Evolutionary conservation across 2,888 invertebrate genomes (phyloP).

Genomic region (Eupithecia centaureata): DNA sequence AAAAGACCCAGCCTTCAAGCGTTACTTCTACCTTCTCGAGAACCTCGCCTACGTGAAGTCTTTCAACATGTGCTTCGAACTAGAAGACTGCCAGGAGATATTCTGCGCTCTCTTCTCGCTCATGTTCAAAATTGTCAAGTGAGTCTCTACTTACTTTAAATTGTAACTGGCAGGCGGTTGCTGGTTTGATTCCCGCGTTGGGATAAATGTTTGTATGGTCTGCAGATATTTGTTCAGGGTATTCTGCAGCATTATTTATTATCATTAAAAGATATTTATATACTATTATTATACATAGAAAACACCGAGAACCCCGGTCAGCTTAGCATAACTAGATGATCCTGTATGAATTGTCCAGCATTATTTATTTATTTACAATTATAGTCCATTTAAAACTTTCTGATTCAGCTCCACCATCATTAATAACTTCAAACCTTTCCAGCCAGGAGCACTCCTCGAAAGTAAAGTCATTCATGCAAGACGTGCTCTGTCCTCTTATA

Average conservation of each 20-base stretch:
- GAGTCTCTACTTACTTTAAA: conserved; percentile 76
- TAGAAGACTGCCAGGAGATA: conserved; percentile 98
- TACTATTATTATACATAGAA: too few relatives aligned
- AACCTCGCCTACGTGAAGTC: conserved; percentile 99
- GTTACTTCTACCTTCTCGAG: conserved; percentile 98
- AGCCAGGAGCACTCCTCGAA: conserved; percentile 98
- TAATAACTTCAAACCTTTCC: conserved; percentile 27
- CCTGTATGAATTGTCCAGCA: too few relatives aligned
- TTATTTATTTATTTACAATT: too few relatives aligned
- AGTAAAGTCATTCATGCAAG: conserved; percentile 98
- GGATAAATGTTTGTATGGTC: too few relatives aligned
- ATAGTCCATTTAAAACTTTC: too few relatives aligned
- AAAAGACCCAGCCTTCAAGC: conserved; percentile 98
- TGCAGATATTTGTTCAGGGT: too few relatives aligned
- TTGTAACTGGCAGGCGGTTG: too few relatives aligned
- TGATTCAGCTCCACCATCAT: neutral
- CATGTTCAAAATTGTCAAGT: conserved; percentile 98
- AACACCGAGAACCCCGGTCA: too few relatives aligned
- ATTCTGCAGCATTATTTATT: too few relatives aligned
- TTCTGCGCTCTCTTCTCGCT: conserved; percentile 96
- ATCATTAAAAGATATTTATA: too few relatives aligned
- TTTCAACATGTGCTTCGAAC: conserved; percentile 99
- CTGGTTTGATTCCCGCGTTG: too few relatives aligned
- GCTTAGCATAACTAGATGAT: too few relatives aligned
- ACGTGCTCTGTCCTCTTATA: conserved; percentile 96